These are phyloP conservation scores for Pedetes capensis DNA, from an alignment of 2,113 vertebrate species.

Conservation along the genomic window DNA sequence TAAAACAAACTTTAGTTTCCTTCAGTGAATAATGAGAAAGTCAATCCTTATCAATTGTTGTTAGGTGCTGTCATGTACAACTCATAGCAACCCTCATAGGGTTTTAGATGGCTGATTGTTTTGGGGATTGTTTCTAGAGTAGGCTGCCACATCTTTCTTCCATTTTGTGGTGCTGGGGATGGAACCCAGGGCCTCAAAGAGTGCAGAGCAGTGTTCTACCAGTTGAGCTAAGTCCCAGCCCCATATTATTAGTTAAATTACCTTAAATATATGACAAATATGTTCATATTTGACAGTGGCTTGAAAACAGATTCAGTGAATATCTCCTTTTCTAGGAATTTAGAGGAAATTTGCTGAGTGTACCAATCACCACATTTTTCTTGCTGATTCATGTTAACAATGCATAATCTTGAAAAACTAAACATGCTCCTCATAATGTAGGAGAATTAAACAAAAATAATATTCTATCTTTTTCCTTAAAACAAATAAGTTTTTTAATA, in stretches of 20 bases:
- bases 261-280: background rate
- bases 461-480: slow-evolving; percentile 3
- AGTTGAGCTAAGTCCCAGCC: too few relatives aligned
- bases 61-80: too few relatives aligned
- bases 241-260: background rate
- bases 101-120: too few relatives aligned
- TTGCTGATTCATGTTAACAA: background rate
- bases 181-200: too few relatives aligned
- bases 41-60: background rate
- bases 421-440: background rate
- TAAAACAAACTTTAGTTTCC: background rate
- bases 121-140: too few relatives aligned
- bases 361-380: background rate
- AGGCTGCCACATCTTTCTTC: too few relatives aligned
- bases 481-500: background rate
- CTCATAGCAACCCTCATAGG: too few relatives aligned
- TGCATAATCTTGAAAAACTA: background rate
- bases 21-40: background rate
- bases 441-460: background rate
- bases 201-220: too few relatives aligned
- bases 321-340: background rate
- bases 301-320: background rate
- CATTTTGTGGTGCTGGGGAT: too few relatives aligned
- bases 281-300: background rate
- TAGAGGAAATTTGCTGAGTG: background rate